Conservation (phyloP, 2,888 invertebrate species). For the Mythimna vitellina region DNA sequence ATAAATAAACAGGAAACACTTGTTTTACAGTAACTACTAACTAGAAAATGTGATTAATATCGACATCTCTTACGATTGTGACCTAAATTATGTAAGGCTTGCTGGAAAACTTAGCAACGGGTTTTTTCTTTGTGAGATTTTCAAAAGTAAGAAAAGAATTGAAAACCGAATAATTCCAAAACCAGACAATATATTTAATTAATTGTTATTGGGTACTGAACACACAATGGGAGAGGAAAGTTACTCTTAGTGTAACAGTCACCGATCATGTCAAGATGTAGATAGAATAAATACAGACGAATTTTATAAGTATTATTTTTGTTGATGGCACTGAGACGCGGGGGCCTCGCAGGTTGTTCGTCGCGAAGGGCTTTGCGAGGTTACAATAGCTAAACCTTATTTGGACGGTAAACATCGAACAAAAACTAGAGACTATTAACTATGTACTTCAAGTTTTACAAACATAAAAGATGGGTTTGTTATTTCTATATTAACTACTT, state of each 20-base stretch:
- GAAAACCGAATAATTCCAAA: neutral
- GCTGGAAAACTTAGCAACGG: neutral
- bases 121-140: neutral
- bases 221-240: neutral
- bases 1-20: conserved; percentile 71
- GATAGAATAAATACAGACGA: conserved; percentile 64
- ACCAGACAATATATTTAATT: neutral
- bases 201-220: neutral
- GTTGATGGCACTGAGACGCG: conserved; percentile 78
- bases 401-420: conserved; percentile 65
- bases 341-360: conserved; percentile 87
- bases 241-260: neutral
- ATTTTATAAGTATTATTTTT: conserved; percentile 79
- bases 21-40: conserved; percentile 56
- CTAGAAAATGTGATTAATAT: conserved; percentile 53
- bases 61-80: conserved; percentile 45
- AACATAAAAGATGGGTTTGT: conserved; percentile 30
- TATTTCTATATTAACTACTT: conserved; percentile 34
- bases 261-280: conserved; percentile 3
- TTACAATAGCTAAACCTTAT: conserved; percentile 74
- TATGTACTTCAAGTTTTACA: conserved; percentile 33
- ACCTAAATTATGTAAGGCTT: conserved; percentile 17
- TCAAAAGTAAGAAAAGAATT: neutral
- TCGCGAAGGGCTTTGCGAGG: conserved; percentile 86
- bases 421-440: conserved; percentile 43